Evolutionary conservation across 2,113 vertebrate genomes (phyloP).

Genomic region (Mastomys coucha): DNA sequence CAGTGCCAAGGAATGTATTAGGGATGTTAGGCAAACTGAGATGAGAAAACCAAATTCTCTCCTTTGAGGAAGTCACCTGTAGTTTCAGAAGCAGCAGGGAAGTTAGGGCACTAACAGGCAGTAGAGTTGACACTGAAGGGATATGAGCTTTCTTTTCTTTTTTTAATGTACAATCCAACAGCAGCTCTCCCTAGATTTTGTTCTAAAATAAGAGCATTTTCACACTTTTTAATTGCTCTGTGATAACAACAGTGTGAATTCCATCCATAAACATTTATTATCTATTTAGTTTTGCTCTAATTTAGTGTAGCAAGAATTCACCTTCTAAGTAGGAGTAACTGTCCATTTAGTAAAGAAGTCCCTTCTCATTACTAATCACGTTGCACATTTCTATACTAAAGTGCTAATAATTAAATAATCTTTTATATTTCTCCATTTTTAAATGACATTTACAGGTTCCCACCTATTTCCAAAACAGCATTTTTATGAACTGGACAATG

Average conservation of each 20-base stretch:
- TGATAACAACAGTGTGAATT: slow-evolving; percentile 80
- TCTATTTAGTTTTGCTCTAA: slow-evolving; percentile 81
- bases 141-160: slow-evolving; percentile 62
- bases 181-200: slow-evolving; percentile 77
- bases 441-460: slow-evolving; percentile 33
- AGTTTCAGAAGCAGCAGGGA: slow-evolving; percentile 73
- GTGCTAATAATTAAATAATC: slow-evolving; percentile 51
- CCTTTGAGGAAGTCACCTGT: slow-evolving; percentile 62
- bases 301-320: slow-evolving; percentile 78
- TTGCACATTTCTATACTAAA: slow-evolving; percentile 61
- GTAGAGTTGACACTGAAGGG: slow-evolving; percentile 51
- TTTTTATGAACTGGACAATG: slow-evolving; percentile 38
- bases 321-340: slow-evolving; percentile 76
- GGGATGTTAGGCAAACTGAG: slow-evolving; percentile 62
- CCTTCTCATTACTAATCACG: slow-evolving; percentile 52
- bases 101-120: slow-evolving; percentile 65
- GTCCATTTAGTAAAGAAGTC: slow-evolving; percentile 75
- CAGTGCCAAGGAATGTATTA: slow-evolving; percentile 56
- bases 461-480: slow-evolving; percentile 28
- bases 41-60: slow-evolving; percentile 70
- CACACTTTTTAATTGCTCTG: slow-evolving; percentile 83
- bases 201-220: slow-evolving; percentile 83
- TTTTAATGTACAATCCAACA: slow-evolving; percentile 67
- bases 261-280: slow-evolving; percentile 82
- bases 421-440: slow-evolving; percentile 63